Evolutionary conservation across 2,888 invertebrate genomes (phyloP), one percentile per base, ranked within the genome.

Genomic region (Lycocerus yunnanus): DNA sequence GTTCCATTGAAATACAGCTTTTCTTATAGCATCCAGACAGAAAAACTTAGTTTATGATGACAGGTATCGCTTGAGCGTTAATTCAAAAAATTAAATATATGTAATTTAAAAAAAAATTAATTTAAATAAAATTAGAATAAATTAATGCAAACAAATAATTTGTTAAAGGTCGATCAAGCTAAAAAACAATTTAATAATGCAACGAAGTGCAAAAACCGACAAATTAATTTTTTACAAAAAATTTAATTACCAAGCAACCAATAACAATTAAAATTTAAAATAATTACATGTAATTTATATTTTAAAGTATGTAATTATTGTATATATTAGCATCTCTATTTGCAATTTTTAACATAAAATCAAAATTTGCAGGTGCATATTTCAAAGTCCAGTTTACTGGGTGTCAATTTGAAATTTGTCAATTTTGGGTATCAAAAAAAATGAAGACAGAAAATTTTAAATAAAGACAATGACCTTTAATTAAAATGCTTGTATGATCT

Each of bases 401-500:
- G n/a, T 6, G 43, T 13, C 27, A 27, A 27, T 24, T 24, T 24
- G 3, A 13, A 27, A 13, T 27, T 27, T 11, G 27, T 43, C 43
- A 43, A n/a, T 43, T 43, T 43, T 43, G n/a, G 6, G 43, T 43
- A 5, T 5, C 5, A 43, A n/a, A n/a, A 43, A 27, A n/a, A 43
- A n/a, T 6, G n/a, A 43, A 43, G 43, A n/a, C 43, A 43, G 27
- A 43, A 43, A 43, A 6, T 5, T 43, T n/a, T n/a, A 15, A 18
- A 63, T 63, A 63, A 60, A 63, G 61, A 63, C 61, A 63, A 63
- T 63, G 61, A 63, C 16, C 61, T 63, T 63, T 63, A 63, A 63
- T 63, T 63, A 18, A 63, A 63, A 63, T 63, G 61, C 61, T 18
- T 63, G 60, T 15, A 18, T 60, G 61, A 63, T 63, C 16, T 63